Evolutionary conservation across 2,113 vertebrate species (phyloP).

Genomic region (Cyprinodon brontotheroides): DNA sequence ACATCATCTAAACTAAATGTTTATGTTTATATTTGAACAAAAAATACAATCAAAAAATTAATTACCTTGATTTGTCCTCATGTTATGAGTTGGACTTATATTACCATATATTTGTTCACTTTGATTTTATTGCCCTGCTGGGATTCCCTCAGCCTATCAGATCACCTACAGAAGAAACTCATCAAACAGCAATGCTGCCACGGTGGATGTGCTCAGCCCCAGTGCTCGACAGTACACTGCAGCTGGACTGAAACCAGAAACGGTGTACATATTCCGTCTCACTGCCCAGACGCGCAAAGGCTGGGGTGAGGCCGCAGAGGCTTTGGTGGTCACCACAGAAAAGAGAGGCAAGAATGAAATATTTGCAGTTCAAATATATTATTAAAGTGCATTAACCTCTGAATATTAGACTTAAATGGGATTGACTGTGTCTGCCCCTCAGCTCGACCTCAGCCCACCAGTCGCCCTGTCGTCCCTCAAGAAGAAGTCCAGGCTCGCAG

Average conservation of each 20-base stretch:
- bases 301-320: slow-evolving; percentile 94
- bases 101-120: background rate
- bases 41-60: background rate
- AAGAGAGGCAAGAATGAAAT: slow-evolving; percentile 86
- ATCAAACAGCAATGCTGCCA: slow-evolving; percentile 80
- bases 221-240: slow-evolving; percentile 90
- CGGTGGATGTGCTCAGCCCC: slow-evolving; percentile 88
- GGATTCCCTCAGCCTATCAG: slow-evolving; percentile 86
- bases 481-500: slow-evolving; percentile 82
- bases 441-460: slow-evolving; percentile 93
- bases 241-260: slow-evolving; percentile 86
- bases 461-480: slow-evolving; percentile 85
- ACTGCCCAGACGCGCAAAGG: slow-evolving; percentile 95
- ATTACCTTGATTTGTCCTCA: background rate
- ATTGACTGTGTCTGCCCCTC: slow-evolving; percentile 16
- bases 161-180: slow-evolving; percentile 91
- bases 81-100: background rate
- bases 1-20: no score
- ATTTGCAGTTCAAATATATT: slow-evolving; percentile 1
- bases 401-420: slow-evolving; percentile 27
- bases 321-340: slow-evolving; percentile 95
- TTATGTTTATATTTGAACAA: background rate
- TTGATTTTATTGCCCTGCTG: background rate
- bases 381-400: slow-evolving; percentile 14
- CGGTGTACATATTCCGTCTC: slow-evolving; percentile 92